Evolutionary conservation across 2,888 invertebrate genomes (phyloP).

Genomic region (Aradus depressus): DNA sequence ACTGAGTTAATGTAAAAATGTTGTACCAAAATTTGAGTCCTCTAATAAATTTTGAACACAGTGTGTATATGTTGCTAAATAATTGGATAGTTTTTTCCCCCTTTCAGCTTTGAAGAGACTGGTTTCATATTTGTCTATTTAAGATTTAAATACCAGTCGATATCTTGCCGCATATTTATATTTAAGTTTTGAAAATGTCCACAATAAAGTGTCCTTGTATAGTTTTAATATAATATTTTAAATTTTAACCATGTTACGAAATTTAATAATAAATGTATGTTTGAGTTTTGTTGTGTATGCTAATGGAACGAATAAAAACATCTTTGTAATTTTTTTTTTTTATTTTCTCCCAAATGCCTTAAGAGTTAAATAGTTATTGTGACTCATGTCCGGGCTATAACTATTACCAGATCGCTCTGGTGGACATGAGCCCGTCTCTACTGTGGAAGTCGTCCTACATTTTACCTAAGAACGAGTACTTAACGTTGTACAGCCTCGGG

Average conservation of each 20-base stretch:
- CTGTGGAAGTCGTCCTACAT: too few relatives aligned
- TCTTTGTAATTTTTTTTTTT: conserved; percentile 10
- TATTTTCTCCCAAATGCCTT: conserved; percentile 10
- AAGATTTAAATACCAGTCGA: too few relatives aligned
- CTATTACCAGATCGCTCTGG: too few relatives aligned
- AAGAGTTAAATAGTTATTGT: too few relatives aligned
- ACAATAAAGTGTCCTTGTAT: conserved; percentile 26
- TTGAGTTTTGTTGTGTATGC: conserved; percentile 18
- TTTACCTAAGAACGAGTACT: too few relatives aligned
- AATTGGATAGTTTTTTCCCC: conserved; percentile 5
- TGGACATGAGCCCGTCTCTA: too few relatives aligned
- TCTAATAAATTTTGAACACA: conserved; percentile 14
- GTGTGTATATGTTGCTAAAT: conserved; percentile 5
- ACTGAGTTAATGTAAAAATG: not conserved
- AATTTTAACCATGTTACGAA: conserved; percentile 16
- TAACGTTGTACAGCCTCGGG: too few relatives aligned
- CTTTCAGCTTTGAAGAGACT: conserved; percentile 3
- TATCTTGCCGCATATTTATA: conserved; percentile 14
- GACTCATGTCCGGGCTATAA: too few relatives aligned
- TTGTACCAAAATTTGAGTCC: not conserved
- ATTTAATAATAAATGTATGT: conserved; percentile 8
- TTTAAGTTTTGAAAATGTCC: conserved; percentile 14
- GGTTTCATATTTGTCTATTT: conserved; percentile 1
- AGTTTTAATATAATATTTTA: conserved; percentile 21
- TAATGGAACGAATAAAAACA: conserved; percentile 18